These are phyloP conservation scores for Coracias cyanogaster DNA, from an alignment of 2,797 vertebrate species.

Conservation along the genomic window DNA sequence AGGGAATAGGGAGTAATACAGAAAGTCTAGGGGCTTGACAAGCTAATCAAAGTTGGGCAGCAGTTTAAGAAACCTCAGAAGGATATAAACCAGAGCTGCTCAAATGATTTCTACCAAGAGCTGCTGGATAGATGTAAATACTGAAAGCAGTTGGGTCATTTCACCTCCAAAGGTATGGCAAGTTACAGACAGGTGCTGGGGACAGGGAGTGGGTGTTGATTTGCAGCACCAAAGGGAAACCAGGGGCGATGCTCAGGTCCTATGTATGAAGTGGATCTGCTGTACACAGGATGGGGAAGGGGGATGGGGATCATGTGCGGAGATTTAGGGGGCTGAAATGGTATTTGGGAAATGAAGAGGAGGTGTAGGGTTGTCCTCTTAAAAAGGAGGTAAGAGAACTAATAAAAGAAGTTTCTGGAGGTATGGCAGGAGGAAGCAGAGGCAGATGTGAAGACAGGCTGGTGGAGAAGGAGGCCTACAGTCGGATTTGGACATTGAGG, in stretches of 20 bases:
- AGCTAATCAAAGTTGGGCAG: constrained; percentile 5
- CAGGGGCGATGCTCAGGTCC: neutral
- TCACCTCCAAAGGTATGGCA: neutral
- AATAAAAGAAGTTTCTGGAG: neutral
- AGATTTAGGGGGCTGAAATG: neutral
- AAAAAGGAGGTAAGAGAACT: neutral
- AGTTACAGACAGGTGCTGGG: rapidly evolving
- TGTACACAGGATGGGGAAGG: neutral
- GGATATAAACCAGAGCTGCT: constrained; percentile 12
- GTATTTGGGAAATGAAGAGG: neutral
- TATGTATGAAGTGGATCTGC: neutral
- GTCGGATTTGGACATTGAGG: neutral
- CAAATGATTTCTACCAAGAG: neutral
- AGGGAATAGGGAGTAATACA: neutral
- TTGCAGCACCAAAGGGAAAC: neutral
- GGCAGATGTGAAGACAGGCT: neutral
- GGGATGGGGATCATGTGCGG: rapidly evolving
- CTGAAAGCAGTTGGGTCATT: neutral
- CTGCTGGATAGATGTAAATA: neutral
- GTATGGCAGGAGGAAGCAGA: neutral
- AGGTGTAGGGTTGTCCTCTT: neutral
- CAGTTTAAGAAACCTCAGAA: neutral
- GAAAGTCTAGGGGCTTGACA: neutral
- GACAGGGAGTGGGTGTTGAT: neutral
- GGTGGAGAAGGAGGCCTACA: neutral